phyloP scores from a whole-genome alignment of 1,140 invertebrate genomes.

The Cryptotermes secundus region DNA sequence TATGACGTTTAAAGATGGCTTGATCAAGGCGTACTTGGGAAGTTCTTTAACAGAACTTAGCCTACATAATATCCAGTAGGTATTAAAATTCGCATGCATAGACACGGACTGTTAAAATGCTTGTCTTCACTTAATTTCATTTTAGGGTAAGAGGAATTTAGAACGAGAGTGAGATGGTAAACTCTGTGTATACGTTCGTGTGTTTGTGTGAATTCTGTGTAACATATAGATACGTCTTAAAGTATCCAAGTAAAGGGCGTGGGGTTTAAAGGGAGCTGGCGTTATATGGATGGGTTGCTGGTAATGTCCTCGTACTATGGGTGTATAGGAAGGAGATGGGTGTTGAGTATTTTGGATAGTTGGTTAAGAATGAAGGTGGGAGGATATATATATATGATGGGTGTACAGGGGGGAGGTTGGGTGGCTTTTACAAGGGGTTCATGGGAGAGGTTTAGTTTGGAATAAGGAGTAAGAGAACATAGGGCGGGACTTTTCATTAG shows the following conservation, averaged over 20 bases:
- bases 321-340: background rate
- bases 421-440: background rate
- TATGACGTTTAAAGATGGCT: background rate
- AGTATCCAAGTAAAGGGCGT: background rate
- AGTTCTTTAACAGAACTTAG: background rate
- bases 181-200: background rate
- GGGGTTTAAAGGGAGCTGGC: background rate
- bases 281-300: background rate
- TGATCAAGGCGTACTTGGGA: background rate
- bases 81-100: background rate
- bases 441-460: background rate
- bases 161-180: background rate
- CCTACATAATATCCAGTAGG: background rate
- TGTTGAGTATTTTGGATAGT: background rate
- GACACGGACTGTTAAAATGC: background rate
- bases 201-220: background rate
- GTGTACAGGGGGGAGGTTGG: background rate
- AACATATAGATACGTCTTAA: conserved; percentile 9
- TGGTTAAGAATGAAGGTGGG: conserved; percentile 6
- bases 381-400: background rate
- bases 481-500: conserved; percentile 14
- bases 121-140: conserved; percentile 12
- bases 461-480: conserved; percentile 16
- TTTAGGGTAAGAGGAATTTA: background rate
- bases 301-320: background rate